phyloP scores from a whole-genome alignment of 2,888 invertebrate genomes.

The Macrophya annulata region DNA sequence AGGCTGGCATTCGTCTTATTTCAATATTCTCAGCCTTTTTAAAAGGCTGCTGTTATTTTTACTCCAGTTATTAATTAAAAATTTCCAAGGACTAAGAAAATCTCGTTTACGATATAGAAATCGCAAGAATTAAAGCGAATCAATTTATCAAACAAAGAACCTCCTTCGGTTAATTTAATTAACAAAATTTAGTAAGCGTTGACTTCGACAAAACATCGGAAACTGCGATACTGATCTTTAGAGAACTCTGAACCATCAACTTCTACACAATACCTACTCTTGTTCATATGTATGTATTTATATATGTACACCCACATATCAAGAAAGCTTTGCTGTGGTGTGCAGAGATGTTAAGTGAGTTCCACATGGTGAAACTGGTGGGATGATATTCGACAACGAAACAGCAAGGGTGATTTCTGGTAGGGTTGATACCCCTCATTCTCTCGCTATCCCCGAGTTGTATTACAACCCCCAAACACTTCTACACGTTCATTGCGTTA shows the following conservation, averaged over 20 bases:
- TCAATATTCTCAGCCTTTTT: background rate
- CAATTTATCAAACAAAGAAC: background rate
- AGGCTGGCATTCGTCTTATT: conserved; percentile 2
- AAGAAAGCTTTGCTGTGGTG: conserved; percentile 2
- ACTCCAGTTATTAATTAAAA: background rate
- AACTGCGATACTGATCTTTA: background rate
- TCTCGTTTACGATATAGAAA: background rate
- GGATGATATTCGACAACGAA: conserved; percentile 32
- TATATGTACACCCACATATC: background rate
- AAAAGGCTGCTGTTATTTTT: background rate
- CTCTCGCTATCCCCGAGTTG: background rate
- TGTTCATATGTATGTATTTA: too few species aligned
- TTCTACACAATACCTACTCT: background rate
- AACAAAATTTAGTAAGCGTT: conserved; percentile 11
- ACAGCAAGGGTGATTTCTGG: conserved; percentile 10
- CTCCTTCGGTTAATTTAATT: background rate
- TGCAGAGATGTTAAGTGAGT: conserved; percentile 9
- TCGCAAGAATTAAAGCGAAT: background rate
- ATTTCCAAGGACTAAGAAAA: background rate
- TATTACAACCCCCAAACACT: conserved; percentile 17
- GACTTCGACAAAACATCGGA: background rate
- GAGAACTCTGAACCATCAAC: background rate
- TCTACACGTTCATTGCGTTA: conserved; percentile 5
- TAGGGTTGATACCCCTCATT: conserved; percentile 16
- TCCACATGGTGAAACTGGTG: conserved; percentile 12